A percentile compares a stretch with the other conserved stretches of the same genome.
Evolutionary conservation across 2,113 vertebrate species (phyloP).

Genomic region (Balaenoptera acutorostrata): DNA sequence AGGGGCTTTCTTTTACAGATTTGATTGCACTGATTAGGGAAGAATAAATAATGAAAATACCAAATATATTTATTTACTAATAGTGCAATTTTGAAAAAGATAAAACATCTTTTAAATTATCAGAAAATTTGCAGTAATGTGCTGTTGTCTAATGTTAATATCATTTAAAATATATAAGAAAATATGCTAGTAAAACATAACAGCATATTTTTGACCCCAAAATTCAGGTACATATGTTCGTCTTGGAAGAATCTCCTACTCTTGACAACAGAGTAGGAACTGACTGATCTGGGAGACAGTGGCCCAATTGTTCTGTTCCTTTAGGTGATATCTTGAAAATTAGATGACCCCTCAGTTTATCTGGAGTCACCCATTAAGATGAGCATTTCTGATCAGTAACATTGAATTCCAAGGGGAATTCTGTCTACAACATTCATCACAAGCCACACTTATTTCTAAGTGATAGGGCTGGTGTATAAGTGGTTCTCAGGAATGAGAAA

Average conservation of each 20-base stretch:
- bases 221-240: neutral
- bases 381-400: neutral
- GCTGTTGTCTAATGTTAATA: neutral
- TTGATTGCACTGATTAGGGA: neutral
- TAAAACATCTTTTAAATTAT: neutral
- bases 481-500: neutral
- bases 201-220: neutral
- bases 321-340: neutral
- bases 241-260: neutral
- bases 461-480: neutral
- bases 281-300: neutral
- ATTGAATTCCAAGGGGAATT: neutral
- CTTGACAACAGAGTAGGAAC: neutral
- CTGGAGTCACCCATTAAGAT: neutral
- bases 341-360: neutral
- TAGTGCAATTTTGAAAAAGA: neutral
- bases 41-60: neutral
- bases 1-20: neutral
- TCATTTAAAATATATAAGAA: neutral
- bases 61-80: neutral
- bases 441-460: neutral
- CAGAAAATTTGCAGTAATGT: neutral
- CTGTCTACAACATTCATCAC: neutral
- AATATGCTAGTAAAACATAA: neutral
- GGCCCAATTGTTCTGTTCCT: neutral